Percentiles rank a stretch among this genome's conserved stretches.
Conservation (phyloP, 2,888 invertebrate genomes). For the Habrosyne pyritoides region DNA sequence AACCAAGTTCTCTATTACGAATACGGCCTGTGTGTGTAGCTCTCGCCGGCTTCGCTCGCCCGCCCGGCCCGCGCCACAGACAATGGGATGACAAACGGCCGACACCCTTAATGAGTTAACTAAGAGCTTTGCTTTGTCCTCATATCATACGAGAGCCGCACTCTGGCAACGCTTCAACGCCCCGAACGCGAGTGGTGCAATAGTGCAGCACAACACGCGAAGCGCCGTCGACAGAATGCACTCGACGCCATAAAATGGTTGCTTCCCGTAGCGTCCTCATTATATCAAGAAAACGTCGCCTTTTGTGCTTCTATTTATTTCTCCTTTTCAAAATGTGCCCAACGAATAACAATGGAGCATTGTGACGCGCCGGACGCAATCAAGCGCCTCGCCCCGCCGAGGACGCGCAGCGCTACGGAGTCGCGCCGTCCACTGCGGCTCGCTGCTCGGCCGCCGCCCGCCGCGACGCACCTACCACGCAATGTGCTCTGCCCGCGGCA, state of each 20-base stretch:
- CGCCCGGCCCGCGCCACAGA: too few species aligned
- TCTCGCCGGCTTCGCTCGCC: too few species aligned
- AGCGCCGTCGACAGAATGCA: background rate
- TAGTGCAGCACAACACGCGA: too few species aligned
- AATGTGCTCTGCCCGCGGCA: background rate
- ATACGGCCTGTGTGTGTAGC: too few species aligned
- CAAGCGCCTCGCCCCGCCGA: conserved; percentile 8
- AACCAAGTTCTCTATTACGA: too few species aligned
- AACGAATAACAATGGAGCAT: conserved; percentile 32
- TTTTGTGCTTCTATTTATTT: conserved; percentile 36
- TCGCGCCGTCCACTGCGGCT: background rate
- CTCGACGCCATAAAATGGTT: conserved; percentile 19
- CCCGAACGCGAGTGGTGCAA: too few species aligned
- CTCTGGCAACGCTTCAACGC: too few species aligned
- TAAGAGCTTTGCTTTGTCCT: too few species aligned
- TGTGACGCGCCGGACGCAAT: conserved; percentile 33
- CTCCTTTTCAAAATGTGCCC: conserved; percentile 16
- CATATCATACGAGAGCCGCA: too few species aligned
- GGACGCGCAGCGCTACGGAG: background rate
- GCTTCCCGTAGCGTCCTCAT: conserved; percentile 28
- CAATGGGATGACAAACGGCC: too few species aligned
- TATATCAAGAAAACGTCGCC: conserved; percentile 28
- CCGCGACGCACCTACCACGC: background rate
- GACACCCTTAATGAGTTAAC: too few species aligned
- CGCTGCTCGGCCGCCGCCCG: background rate